These are phyloP conservation scores for Trachymyrmex cornetzi DNA, from an alignment of 1,140 invertebrate genomes.

Conservation along the genomic window DNA sequence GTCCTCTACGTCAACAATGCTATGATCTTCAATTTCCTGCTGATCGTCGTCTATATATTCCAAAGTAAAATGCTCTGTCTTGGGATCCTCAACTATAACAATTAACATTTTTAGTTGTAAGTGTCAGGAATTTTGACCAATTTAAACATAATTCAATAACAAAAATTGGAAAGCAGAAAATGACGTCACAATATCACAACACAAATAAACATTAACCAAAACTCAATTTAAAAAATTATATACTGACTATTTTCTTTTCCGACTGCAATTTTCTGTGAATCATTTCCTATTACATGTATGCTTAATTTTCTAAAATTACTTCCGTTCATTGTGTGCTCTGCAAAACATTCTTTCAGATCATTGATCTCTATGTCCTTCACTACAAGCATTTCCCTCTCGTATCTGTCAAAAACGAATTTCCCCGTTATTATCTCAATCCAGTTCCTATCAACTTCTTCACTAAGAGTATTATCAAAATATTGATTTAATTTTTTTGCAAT, in stretches of 20 bases:
- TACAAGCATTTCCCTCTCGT: constrained; percentile 87
- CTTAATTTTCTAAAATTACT: constrained; percentile 89
- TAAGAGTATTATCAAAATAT: constrained; percentile 90
- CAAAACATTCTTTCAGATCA: constrained; percentile 89
- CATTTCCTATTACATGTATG: constrained; percentile 87
- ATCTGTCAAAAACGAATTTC: constrained; percentile 91
- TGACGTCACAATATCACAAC: neutral
- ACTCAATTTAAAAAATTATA: neutral
- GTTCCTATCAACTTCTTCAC: constrained; percentile 91
- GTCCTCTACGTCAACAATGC: constrained; percentile 67
- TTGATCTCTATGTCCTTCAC: constrained; percentile 83
- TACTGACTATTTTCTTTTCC: constrained; percentile 9
- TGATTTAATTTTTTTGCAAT: too few species aligned
- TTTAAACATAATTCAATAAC: neutral
- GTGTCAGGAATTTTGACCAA: neutral
- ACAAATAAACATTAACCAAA: too few species aligned
- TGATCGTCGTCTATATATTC: constrained; percentile 61
- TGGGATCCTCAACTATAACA: constrained; percentile 32
- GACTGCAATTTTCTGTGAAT: constrained; percentile 30
- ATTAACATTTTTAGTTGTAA: constrained; percentile 30
- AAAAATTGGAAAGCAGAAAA: neutral
- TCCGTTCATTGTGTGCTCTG: constrained; percentile 87
- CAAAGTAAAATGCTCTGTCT: constrained; percentile 69
- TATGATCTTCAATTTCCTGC: constrained; percentile 29
- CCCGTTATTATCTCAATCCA: constrained; percentile 90